Percentiles rank a stretch among this genome's conserved stretches.
phyloP scores from a whole-genome alignment of 2,113 vertebrate species.

The Varanus salvator region DNA sequence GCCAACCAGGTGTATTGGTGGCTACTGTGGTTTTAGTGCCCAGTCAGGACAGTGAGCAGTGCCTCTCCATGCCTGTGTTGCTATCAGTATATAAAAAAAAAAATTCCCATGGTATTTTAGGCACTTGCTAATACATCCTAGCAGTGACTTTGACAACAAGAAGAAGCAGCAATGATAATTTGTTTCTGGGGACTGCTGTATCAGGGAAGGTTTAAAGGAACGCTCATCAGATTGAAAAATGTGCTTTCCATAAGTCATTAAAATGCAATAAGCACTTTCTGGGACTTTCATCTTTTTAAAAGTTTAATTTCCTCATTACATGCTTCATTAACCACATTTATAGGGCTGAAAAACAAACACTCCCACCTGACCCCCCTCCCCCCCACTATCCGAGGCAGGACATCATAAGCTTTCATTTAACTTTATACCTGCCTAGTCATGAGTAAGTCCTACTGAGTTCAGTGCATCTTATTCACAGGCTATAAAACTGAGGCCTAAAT shows the following conservation, averaged over 20 bases:
- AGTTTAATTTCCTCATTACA: not conserved
- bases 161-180: not conserved
- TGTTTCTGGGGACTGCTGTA: not conserved
- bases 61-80: too few species aligned
- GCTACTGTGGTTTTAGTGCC: too few species aligned
- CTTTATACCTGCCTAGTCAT: too few species aligned
- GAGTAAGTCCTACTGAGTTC: too few species aligned
- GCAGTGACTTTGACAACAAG: not conserved
- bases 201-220: not conserved
- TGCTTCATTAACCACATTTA: not conserved
- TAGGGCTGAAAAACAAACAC: not conserved
- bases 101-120: not conserved
- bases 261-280: not conserved
- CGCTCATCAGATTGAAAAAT: not conserved
- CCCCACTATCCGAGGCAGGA: not conserved
- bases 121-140: not conserved
- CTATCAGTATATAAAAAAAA: too few species aligned
- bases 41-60: too few species aligned
- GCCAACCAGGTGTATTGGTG: too few species aligned
- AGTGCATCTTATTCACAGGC: too few species aligned
- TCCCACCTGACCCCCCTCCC: too few species aligned
- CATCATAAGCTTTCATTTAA: not conserved
- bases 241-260: not conserved
- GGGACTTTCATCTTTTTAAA: not conserved
- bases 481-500: not conserved